These are phyloP conservation scores for Microtus agrestis DNA, from an alignment of 2,797 vertebrate genomes.

Conservation along the genomic window DNA sequence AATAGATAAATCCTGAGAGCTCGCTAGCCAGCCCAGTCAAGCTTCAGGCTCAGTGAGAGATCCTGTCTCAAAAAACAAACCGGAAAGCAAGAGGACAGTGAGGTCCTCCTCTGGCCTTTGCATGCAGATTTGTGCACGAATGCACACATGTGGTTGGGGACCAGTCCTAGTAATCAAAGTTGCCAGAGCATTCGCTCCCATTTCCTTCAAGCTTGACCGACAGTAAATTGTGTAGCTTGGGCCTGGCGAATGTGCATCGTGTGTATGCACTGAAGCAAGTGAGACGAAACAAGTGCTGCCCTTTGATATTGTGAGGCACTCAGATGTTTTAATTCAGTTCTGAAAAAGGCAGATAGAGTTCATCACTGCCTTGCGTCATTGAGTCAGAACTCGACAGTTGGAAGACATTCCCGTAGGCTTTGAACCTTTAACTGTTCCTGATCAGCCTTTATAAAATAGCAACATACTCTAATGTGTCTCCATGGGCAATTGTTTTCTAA, in stretches of 20 bases:
- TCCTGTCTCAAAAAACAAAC: neutral
- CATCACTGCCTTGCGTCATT: neutral
- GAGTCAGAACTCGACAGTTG: constrained; percentile 54
- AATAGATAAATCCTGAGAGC: neutral
- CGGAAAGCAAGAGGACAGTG: neutral
- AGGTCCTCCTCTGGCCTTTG: neutral
- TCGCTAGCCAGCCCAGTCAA: neutral
- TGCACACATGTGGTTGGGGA: neutral
- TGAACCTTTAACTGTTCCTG: constrained; percentile 3
- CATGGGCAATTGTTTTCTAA: neutral
- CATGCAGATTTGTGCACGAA: neutral
- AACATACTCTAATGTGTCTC: neutral
- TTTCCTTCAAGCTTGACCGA: neutral
- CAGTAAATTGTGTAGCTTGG: neutral
- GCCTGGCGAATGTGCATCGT: neutral
- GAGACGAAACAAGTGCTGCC: neutral
- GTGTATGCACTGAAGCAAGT: neutral
- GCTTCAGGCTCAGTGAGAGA: neutral
- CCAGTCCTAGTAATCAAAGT: neutral
- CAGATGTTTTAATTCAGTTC: constrained; percentile 58
- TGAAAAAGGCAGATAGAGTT: constrained; percentile 38
- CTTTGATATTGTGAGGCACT: neutral
- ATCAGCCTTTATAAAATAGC: constrained; percentile 34
- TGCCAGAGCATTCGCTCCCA: neutral
- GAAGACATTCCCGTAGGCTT: constrained; percentile 30